These are phyloP conservation scores for Girardinichthys multiradiatus DNA, from an alignment of 2,113 vertebrate species.

Conservation along the genomic window DNA sequence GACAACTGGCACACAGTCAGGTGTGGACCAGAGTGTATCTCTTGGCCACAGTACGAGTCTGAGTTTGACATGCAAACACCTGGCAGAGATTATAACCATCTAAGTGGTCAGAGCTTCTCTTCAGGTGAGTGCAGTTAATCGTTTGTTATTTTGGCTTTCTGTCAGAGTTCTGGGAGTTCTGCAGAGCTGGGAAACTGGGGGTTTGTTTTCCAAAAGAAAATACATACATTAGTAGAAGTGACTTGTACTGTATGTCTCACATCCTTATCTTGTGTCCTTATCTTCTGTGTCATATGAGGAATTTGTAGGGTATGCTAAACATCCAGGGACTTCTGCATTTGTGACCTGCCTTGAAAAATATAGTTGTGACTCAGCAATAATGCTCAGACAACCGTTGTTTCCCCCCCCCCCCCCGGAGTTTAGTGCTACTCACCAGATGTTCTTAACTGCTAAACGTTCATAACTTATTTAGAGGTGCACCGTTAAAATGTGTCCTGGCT, in stretches of 20 bases:
- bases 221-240: not conserved
- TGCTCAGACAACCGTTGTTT: too few species aligned
- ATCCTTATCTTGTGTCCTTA: not conserved
- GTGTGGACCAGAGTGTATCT: slow-evolving; percentile 57
- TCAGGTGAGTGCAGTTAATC: slow-evolving; percentile 56
- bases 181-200: not conserved
- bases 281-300: slow-evolving; percentile 2
- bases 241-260: not conserved
- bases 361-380: slow-evolving; percentile 66
- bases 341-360: slow-evolving; percentile 21
- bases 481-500: too few species aligned
- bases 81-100: slow-evolving; percentile 57
- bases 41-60: slow-evolving; percentile 29
- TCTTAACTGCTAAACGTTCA: not conserved
- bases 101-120: slow-evolving; percentile 33
- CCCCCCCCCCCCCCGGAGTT: too few species aligned
- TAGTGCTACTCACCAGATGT: not conserved
- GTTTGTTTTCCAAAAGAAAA: not conserved
- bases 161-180: not conserved
- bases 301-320: slow-evolving; percentile 21
- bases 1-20: slow-evolving; percentile 59
- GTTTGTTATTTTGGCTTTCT: not conserved
- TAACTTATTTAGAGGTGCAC: too few species aligned
- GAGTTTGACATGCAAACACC: slow-evolving; percentile 74
- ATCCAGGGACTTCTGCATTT: slow-evolving; percentile 9